A percentile compares a stretch with the other conserved stretches of the same genome.
These are phyloP conservation scores for Triplophysa bombifrons DNA, from an alignment of 2,797 vertebrate species.

Conservation along the genomic window DNA sequence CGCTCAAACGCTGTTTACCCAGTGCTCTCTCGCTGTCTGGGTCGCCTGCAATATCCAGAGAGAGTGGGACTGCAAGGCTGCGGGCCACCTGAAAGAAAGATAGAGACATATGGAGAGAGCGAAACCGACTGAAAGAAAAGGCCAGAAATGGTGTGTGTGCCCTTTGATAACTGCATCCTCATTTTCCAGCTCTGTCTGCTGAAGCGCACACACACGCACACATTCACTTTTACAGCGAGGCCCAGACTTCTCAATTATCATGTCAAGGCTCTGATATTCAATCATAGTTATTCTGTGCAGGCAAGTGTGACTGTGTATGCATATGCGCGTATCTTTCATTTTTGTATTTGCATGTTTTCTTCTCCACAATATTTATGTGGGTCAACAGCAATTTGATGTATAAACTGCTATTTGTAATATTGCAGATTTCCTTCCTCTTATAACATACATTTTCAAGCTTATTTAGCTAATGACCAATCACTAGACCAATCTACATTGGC, in stretches of 20 bases:
- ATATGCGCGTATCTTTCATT: constrained; percentile 41
- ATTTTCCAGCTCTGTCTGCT: constrained; percentile 39
- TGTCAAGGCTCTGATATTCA: constrained; percentile 52
- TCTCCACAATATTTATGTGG: constrained; percentile 32
- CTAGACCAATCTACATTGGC: background rate
- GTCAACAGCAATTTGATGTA: constrained; percentile 41
- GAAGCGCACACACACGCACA: constrained; percentile 15
- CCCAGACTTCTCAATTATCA: constrained; percentile 54
- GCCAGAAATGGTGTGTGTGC: constrained; percentile 31
- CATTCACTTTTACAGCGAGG: constrained; percentile 25
- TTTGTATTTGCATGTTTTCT: constrained; percentile 27
- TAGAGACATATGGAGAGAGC: constrained; percentile 7
- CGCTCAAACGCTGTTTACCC: constrained; percentile 92
- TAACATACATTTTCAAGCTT: constrained; percentile 25
- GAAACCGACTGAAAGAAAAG: constrained; percentile 21
- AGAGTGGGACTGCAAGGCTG: constrained; percentile 89
- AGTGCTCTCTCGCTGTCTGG: constrained; percentile 87
- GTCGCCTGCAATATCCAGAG: constrained; percentile 92
- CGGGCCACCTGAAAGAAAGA: constrained; percentile 78
- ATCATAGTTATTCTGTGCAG: constrained; percentile 42
- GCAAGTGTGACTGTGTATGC: constrained; percentile 42
- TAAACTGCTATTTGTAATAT: constrained; percentile 32
- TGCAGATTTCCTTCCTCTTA: constrained; percentile 18
- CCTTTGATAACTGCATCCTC: constrained; percentile 43
- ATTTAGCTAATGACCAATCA: constrained; percentile 10